Evolutionary conservation across 2,797 vertebrate genomes (phyloP), one percentile per base, ranked within the genome.

Genomic region (Acipenser ruthenus): DNA sequence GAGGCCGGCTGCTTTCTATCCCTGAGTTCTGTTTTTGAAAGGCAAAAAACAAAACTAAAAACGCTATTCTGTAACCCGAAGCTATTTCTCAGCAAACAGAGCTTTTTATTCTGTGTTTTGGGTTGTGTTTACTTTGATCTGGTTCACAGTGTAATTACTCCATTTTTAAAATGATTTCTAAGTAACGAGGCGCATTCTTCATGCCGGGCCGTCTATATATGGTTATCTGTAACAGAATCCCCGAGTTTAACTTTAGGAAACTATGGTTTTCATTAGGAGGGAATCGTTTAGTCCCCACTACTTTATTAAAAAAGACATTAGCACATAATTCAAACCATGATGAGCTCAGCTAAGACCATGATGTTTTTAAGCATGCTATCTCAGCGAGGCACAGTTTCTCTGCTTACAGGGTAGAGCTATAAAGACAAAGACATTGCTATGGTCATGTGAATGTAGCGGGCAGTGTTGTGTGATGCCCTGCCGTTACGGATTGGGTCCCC

Each of bases 231-330:
- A 90, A 88, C 75, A 82, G 80, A 90, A 92, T 89, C 87, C 89
- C 84, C 83, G 74, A 83, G 82, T 82, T 88, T 83, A 82, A 76
- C 79, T 78, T 86, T 78, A 82, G 78, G 81, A 81, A 87, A 88
- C 79, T 74, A 89, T 93, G 91, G 85, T 91, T 94, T 87, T 91
- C 87, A 93, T 94, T 93, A 93, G 86, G 87, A 87, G 86, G 73
- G 84, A 87, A 89, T 86, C 84, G 88, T 90, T 93, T 92, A 88
- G 87, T 91, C 91, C 90, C 90, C 89, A 89, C 89, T 89, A 88
- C 88, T 91, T 89, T 92, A 93, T 92, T 90, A 91, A 90, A 89
- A 86, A 83, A 90, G 91, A 94, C 90, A 91, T 93, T 92, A 92
- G 80, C 70, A 84, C 83, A 86, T 88, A 89, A 93, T 92, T 86